A percentile compares a stretch with the other conserved stretches of the same genome.
phyloP scores from a whole-genome alignment of 2,888 invertebrate species.

The Cataglyphis rosenhaueri region DNA sequence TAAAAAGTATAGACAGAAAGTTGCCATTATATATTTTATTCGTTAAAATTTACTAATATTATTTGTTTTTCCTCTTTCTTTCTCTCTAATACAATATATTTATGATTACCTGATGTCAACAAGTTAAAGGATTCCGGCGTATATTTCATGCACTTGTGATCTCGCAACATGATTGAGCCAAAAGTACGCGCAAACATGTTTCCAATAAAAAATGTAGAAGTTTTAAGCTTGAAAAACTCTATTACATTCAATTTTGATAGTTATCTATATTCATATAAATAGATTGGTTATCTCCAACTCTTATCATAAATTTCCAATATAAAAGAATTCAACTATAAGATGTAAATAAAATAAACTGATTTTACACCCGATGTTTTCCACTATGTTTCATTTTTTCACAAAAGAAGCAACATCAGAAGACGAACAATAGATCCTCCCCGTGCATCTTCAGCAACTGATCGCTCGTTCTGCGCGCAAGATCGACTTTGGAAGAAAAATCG shows the following conservation, averaged over 20 bases:
- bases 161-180: slow-evolving; percentile 3
- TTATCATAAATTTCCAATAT: background rate
- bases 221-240: background rate
- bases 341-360: background rate
- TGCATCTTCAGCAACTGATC: slow-evolving; percentile 4
- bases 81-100: background rate
- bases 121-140: slow-evolving; percentile 3
- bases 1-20: background rate
- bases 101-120: slow-evolving; percentile 29
- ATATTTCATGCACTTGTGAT: slow-evolving; percentile 5
- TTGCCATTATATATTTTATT: background rate
- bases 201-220: background rate
- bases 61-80: background rate
- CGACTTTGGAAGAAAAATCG: slow-evolving; percentile 11
- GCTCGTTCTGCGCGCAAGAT: slow-evolving; percentile 19
- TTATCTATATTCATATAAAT: background rate
- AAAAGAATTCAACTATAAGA: background rate
- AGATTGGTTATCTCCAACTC: background rate
- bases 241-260: background rate
- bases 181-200: slow-evolving; percentile 18
- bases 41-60: background rate
- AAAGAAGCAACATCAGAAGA: background rate
- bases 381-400: slow-evolving; percentile 15
- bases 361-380: background rate
- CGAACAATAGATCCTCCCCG: background rate